Evolutionary conservation across 2,888 invertebrate genomes (phyloP).

Genomic region (Lordiphosa fenestrarum): DNA sequence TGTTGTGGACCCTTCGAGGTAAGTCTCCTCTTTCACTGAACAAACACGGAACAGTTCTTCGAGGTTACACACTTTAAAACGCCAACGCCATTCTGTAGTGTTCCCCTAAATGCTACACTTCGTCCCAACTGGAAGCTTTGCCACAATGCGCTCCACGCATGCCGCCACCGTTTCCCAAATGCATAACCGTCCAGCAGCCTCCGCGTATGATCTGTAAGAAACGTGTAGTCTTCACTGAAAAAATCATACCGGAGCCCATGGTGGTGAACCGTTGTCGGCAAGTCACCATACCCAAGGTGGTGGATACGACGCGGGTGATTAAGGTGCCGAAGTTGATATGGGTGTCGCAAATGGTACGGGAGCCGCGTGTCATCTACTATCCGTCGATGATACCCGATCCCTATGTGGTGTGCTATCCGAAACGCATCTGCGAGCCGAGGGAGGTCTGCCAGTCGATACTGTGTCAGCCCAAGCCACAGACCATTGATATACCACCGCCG

Average conservation of each 20-base stretch:
- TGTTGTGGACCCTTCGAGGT: conserved; percentile 79
- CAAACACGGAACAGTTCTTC: not conserved
- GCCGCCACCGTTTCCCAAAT: conserved; percentile 73
- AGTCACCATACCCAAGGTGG: conserved; percentile 76
- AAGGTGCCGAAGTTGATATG: conserved; percentile 77
- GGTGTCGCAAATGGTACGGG: conserved; percentile 77
- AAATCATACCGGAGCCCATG: conserved; percentile 75
- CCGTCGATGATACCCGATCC: conserved; percentile 77
- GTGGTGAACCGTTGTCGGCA: conserved; percentile 75
- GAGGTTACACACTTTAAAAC: not conserved
- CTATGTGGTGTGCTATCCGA: conserved; percentile 76
- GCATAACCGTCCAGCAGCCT: conserved; percentile 77
- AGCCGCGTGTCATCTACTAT: conserved; percentile 76
- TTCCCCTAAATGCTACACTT: conserved; percentile 75
- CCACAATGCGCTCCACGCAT: conserved; percentile 77
- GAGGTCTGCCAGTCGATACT: conserved; percentile 78
- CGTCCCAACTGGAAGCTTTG: conserved; percentile 74
- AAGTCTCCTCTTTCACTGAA: conserved; percentile 30
- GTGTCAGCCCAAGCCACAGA: conserved; percentile 78
- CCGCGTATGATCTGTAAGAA: conserved; percentile 77
- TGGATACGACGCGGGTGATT: conserved; percentile 75
- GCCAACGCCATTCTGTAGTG: conserved; percentile 39
- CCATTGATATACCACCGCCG: conserved; percentile 76
- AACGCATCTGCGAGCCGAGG: conserved; percentile 74
- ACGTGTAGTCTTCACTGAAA: conserved; percentile 76